Evolutionary conservation across 1,140 invertebrate species (phyloP).

Genomic region (Lethrus apterus): DNA sequence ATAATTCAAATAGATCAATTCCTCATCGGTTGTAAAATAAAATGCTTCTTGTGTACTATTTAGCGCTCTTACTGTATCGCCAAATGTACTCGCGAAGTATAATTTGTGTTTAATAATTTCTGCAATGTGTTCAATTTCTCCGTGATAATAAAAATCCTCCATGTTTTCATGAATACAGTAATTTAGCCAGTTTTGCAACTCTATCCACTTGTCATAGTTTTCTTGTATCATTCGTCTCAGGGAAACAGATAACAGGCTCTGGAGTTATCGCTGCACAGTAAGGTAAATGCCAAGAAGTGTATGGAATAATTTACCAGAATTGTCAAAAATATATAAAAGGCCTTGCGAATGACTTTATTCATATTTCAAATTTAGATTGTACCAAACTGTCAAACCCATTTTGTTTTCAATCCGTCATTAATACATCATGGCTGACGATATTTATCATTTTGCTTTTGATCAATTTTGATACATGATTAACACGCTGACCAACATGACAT

Average conservation of each 20-base stretch:
- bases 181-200: slow-evolving; percentile 4
- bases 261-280: slow-evolving; percentile 29
- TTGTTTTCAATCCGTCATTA: no score
- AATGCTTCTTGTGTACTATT: slow-evolving; percentile 50
- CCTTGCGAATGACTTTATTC: slow-evolving; percentile 29
- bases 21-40: slow-evolving; percentile 63
- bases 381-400: slow-evolving; percentile 18
- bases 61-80: slow-evolving; percentile 38
- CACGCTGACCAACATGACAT: no score
- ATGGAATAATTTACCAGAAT: slow-evolving; percentile 36
- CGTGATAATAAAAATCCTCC: slow-evolving; percentile 20
- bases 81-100: slow-evolving; percentile 35
- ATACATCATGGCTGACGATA: no score
- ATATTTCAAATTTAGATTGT: slow-evolving; percentile 37
- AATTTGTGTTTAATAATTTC: slow-evolving; percentile 33
- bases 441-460: no score
- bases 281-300: slow-evolving; percentile 29
- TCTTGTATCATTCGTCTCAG: slow-evolving; percentile 18
- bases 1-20: slow-evolving; percentile 69
- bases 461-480: no score
- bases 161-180: slow-evolving; percentile 12
- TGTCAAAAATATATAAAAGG: slow-evolving; percentile 32
- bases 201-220: slow-evolving; percentile 15
- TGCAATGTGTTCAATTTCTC: slow-evolving; percentile 27
- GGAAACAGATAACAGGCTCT: slow-evolving; percentile 30